Base-by-base conservation (phyloP, 2,888 invertebrate species). In the Tetragonula carbonaria region DNA sequence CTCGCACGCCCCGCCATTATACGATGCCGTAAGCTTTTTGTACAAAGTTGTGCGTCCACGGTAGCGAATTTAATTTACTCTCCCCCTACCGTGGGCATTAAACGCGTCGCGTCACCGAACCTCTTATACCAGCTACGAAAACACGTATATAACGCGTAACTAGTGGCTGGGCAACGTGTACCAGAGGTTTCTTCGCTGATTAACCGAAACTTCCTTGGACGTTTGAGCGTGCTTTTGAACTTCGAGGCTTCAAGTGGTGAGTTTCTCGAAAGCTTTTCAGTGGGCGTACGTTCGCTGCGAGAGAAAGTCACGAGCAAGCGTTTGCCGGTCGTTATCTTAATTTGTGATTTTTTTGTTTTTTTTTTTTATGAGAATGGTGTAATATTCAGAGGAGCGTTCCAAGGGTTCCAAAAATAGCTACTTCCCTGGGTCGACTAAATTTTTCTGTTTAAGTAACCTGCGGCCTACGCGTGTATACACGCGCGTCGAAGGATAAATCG, bases 1-100 rank as follows among this genome's bases (percentile, higher is more conserved):
- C 2, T n/a, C 2, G 45, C 45, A 3, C 21, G 2, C 2, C 16
- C 11, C 11, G 38, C 59, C 57, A 57, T 78, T 84, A 74, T 74
- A 81, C 55, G 70, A 73, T 21, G 51, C 21, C 55, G 78, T 59
- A 75, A 79, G 79, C 62, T 74, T 38, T 33, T 14, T 63, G 57
- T 66, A 71, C 74, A 78, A 28, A 82, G 55, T 74, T 70, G 28
- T 28, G 75, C 78, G 72, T 82, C 82, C 80, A 67, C 78, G 80
- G 76, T 65, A 75, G 81, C 86, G 84, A 86, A 86, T 88, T 85
- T 88, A 90, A 88, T 80, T 77, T 84, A 82, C 86, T 81, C 70
- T 72, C 53, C 71, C 55, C 59, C 65, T 68, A 23, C 38, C 28
- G 6, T 11, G 8, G 73, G 28, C 72, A 78, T 86, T 84, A 90